Evolutionary conservation across 2,888 invertebrate genomes (phyloP).

Genomic region (Aphidoletes aphidimyza): DNA sequence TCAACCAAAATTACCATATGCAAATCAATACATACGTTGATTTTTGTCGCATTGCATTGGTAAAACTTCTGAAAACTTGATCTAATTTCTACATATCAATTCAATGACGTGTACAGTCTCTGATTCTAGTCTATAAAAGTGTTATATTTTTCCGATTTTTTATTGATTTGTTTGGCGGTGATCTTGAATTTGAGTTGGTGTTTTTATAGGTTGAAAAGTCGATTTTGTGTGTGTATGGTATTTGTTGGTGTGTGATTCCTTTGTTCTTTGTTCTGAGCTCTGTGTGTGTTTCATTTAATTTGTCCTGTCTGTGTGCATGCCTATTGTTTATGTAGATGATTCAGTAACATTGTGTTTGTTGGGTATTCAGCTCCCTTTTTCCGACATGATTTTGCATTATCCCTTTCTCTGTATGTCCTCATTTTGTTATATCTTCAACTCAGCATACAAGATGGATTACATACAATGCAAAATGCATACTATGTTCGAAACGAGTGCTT

Average conservation of each 20-base stretch:
- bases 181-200: neutral
- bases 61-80: too few relatives aligned
- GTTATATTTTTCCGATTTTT: conserved; percentile 40
- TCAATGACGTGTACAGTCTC: neutral
- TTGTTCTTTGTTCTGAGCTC: conserved; percentile 30
- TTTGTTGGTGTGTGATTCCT: neutral
- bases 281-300: neutral
- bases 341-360: neutral
- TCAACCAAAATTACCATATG: neutral
- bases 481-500: neutral
- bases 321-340: conserved; percentile 21
- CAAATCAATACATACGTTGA: neutral
- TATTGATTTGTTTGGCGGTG: conserved; percentile 37
- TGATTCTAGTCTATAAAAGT: too few relatives aligned
- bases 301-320: too few relatives aligned
- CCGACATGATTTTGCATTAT: neutral
- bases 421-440: neutral
- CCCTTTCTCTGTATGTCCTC: conserved; percentile 1
- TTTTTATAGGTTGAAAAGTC: neutral
- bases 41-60: conserved; percentile 1
- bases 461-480: neutral
- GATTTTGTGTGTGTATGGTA: neutral
- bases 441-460: conserved; percentile 28
- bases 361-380: neutral
- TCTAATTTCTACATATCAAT: neutral